Percentiles rank a stretch among this genome's conserved stretches.
phyloP scores from a whole-genome alignment of 2,888 invertebrate species.

The Nephrocerus scutellatus region DNA sequence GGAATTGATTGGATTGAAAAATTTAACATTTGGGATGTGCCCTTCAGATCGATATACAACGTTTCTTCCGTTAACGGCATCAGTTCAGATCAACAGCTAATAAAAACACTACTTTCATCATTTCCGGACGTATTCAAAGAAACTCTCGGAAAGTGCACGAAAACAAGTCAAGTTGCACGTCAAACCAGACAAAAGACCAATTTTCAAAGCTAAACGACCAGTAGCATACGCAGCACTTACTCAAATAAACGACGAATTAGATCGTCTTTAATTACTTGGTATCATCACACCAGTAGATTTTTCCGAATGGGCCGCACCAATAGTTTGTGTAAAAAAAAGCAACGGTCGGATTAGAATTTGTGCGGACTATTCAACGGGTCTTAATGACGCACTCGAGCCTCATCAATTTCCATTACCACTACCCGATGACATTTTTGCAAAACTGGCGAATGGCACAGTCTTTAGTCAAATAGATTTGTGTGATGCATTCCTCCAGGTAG shows the following conservation, averaged over 20 bases:
- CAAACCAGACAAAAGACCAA: no score
- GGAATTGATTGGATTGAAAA: no score
- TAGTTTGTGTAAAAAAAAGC: slow-evolving; percentile 19
- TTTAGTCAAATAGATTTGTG: slow-evolving; percentile 20
- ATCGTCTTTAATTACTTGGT: no score
- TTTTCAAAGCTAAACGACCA: slow-evolving; percentile 21
- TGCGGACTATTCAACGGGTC: slow-evolving; percentile 24
- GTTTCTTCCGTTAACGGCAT: no score
- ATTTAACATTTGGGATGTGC: no score
- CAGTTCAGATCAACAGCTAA: no score
- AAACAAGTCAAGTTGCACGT: no score
- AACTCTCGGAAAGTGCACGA: slow-evolving; percentile 16
- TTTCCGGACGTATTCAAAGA: no score
- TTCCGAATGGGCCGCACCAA: slow-evolving; percentile 24
- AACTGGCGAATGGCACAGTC: slow-evolving; percentile 11
- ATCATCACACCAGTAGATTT: slow-evolving; percentile 20
- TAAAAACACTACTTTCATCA: no score
- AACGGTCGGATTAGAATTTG: slow-evolving; percentile 22
- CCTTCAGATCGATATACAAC: no score
- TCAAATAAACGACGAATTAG: slow-evolving; percentile 17
- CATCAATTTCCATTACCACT: slow-evolving; percentile 22
- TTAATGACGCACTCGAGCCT: slow-evolving; percentile 21
- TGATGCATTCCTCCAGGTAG: slow-evolving; percentile 23
- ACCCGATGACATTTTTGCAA: slow-evolving; percentile 21
- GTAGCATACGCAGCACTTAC: slow-evolving; percentile 21